Base-by-base conservation (phyloP, 2,888 invertebrate species). In the Spisula solida region DNA sequence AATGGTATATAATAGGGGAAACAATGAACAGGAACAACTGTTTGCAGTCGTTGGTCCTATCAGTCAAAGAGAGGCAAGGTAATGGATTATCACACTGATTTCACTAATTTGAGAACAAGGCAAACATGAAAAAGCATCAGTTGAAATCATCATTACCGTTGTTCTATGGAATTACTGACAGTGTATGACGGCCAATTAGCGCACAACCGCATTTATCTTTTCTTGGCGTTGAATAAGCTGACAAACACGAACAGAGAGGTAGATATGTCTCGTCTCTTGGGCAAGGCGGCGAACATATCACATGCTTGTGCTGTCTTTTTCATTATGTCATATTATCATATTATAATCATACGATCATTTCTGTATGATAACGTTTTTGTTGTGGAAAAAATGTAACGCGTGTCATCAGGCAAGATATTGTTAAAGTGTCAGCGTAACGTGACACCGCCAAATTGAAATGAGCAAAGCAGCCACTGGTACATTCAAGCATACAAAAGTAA, bases 31-130 rank as follows among this genome's bases (percentile, higher is more conserved):
- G 16, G 47, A 87, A 83, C 91, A 91, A 89, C 86, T 91, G 89
- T 86, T 86, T 12, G 31, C 20, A 51, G 86, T 81, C 89, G 84
- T 79, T 81, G 86, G 91, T 89, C 84, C 82, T 79, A 88, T 86
- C 91, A 91, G 70, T 91, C 91, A 91, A 16, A 5, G 60, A 41
- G 55, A 88, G 82, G 86, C 83, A 86, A 91, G 91, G 88, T 91
- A 91, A 91, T 86, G 84, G 82, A 91, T 91, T 87, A 48, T 56
- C 79, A 60, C 85, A 82, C 82, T 88, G 89, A 91, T 91, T 91
- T 89, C 80, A 83, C 91, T 91, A 89, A 91, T 91, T 89, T 88
- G 86, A 86, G 88, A 88, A 91, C 89, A 91, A 89, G 86, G 55
- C 66, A 80, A 90, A 86, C 88, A 84, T 80, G 86, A 86, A 82